These are phyloP conservation scores for Mamestra configurata DNA, from an alignment of 1,140 invertebrate genomes.

Conservation along the genomic window DNA sequence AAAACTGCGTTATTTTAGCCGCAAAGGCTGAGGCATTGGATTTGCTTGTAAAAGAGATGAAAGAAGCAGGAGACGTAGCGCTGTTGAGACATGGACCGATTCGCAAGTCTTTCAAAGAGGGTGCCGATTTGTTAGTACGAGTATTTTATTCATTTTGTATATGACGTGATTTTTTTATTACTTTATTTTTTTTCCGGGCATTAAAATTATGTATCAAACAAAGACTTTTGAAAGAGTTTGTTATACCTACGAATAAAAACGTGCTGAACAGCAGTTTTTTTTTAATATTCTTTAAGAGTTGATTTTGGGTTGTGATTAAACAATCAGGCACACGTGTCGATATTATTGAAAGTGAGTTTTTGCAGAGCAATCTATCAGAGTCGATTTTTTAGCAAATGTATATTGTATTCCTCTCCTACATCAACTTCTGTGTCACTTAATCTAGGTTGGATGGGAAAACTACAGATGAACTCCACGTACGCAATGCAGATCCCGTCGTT, in stretches of 20 bases:
- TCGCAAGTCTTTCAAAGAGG: conserved; percentile 71
- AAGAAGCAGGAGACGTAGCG: conserved; percentile 61
- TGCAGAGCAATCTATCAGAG: no score
- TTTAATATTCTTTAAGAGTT: no score
- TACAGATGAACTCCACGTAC: conserved; percentile 69
- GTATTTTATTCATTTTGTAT: background rate
- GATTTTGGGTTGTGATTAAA: no score
- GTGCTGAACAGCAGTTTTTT: no score
- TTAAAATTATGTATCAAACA: no score
- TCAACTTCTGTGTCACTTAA: background rate
- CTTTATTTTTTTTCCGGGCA: no score
- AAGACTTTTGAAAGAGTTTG: no score
- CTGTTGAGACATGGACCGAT: conserved; percentile 75
- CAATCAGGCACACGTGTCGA: no score
- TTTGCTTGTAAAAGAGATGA: conserved; percentile 69
- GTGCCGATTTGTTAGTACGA: conserved; percentile 71
- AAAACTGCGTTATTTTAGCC: conserved; percentile 59
- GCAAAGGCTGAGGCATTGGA: conserved; percentile 74
- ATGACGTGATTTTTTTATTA: no score
- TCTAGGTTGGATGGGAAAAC: conserved; percentile 73
- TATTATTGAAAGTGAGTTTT: no score
- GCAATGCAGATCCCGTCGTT: conserved; percentile 73
- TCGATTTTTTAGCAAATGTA: no score
- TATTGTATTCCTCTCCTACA: background rate
- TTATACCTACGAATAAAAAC: no score